phyloP scores from a whole-genome alignment of 2,888 invertebrate genomes.

The Encarsia formosa region DNA sequence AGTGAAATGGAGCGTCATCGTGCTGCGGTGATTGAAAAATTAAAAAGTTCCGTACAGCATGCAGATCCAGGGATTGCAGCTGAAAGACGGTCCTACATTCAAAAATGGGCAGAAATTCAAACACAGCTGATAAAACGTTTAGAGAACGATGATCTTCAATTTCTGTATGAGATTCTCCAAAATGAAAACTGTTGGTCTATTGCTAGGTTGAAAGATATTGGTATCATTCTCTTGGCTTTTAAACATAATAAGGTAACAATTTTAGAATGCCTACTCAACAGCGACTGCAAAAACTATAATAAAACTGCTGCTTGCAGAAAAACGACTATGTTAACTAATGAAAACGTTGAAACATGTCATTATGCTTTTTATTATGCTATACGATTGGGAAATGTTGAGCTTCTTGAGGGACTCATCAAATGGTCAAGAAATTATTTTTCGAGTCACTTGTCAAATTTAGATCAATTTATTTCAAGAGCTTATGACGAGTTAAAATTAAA shows the following conservation, averaged over 20 bases:
- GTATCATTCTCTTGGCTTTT: too few species aligned
- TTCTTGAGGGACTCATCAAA: slow-evolving; percentile 29
- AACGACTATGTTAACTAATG: background rate
- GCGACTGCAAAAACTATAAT: background rate
- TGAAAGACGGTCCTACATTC: too few species aligned
- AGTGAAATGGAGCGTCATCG: too few species aligned
- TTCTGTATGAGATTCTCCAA: too few species aligned
- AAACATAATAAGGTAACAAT: slow-evolving; percentile 17
- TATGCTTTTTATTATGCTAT: slow-evolving; percentile 35
- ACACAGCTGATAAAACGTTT: too few species aligned
- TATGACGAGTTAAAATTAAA: slow-evolving; percentile 31
- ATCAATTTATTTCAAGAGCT: slow-evolving; percentile 28
- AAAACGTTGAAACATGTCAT: slow-evolving; percentile 24
- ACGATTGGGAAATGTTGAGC: slow-evolving; percentile 24
- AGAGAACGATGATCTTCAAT: too few species aligned
- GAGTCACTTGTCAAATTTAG: slow-evolving; percentile 17
- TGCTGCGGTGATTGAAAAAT: too few species aligned
- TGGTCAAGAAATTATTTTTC: slow-evolving; percentile 20
- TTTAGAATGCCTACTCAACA: slow-evolving; percentile 21
- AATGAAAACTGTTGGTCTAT: too few species aligned
- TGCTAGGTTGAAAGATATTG: too few species aligned
- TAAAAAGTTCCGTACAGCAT: too few species aligned
- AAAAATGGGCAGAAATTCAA: too few species aligned
- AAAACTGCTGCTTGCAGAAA: background rate
- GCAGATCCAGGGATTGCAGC: too few species aligned